phyloP scores from a whole-genome alignment of 2,113 vertebrate species.

The Oriolus oriolus region DNA sequence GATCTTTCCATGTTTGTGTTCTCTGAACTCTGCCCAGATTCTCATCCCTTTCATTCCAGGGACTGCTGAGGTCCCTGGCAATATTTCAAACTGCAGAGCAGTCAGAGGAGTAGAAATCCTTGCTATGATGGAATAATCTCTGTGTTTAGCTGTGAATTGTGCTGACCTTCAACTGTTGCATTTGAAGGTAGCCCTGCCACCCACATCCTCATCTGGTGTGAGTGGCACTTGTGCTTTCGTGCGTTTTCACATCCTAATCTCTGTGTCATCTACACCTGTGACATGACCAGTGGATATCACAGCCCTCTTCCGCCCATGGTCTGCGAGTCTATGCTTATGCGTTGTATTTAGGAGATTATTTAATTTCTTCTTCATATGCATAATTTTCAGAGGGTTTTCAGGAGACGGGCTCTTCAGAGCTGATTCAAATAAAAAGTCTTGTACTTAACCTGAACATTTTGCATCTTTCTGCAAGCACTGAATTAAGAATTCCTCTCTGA shows the following conservation, averaged over 20 bases:
- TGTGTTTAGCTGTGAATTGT: background rate
- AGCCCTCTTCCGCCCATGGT: background rate
- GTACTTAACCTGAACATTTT: background rate
- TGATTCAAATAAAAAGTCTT: background rate
- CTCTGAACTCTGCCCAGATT: constrained; percentile 51
- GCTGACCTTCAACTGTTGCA: background rate
- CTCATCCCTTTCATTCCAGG: constrained; percentile 40
- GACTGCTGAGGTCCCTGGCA: constrained; percentile 23
- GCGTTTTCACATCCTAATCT: background rate
- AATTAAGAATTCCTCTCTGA: background rate
- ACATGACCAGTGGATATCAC: background rate
- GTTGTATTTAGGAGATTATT: background rate
- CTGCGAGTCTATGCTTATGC: background rate
- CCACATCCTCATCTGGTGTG: background rate
- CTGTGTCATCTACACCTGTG: background rate
- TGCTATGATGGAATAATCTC: background rate
- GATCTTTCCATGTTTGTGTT: constrained; percentile 38
- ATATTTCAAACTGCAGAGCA: background rate
- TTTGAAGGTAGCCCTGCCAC: background rate
- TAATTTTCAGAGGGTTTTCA: background rate
- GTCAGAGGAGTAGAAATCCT: background rate
- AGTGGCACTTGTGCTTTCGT: background rate
- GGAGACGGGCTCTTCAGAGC: background rate
- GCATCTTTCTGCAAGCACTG: background rate
- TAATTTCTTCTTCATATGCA: background rate